Evolutionary conservation across 2,113 vertebrate genomes (phyloP), one percentile per base, ranked within the genome.

Genomic region (Melospiza melodia): DNA sequence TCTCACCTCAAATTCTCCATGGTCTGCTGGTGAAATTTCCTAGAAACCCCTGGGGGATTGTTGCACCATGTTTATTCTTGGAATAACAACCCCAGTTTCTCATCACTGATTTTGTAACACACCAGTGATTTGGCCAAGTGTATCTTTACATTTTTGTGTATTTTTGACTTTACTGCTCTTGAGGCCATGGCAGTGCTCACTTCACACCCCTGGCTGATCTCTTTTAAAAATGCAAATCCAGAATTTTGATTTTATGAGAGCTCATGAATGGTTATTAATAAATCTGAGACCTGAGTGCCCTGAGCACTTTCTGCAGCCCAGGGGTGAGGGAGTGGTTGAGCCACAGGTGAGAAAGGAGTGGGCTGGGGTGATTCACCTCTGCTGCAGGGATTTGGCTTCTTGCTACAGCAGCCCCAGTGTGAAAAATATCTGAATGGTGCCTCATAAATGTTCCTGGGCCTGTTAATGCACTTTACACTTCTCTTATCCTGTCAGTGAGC

Each of bases 171-270:
- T 2, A 37, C 14, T 41, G 16, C 37, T n/a, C 2, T 0, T 1
- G 15, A 49, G 33, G 15, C 21, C 25, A 0, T 7, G 33, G 48
- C 77, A 65, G 9, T 0, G 0, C 28, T 69, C 39, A 4, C 33
- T 51, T 35, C 55, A 15, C 12, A 1, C 10, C 15, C 27, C 17
- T 49, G 78, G 7, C 39, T 78, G 43, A 24, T 54, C 52, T 73
- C 37, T 58, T 46, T 33, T 30, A 51, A 20, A 73, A 69, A 11
- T 19, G 17, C 44, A 92, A 63, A 67, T 59, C 57, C 55, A 41
- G 76, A 81, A 85, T 44, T 83, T 62, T 49, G 4, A 22, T 67
- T 90, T 84, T 12, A 12, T 33, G 59, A 30, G 57, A 49, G 27
- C 5, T 84, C 63, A 6, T 74, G 52, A 58, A 44, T 30, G 13